A percentile compares a stretch with the other conserved stretches of the same genome.
Conservation (phyloP, 2,797 vertebrate genomes). For the Poecilia velifera region DNA sequence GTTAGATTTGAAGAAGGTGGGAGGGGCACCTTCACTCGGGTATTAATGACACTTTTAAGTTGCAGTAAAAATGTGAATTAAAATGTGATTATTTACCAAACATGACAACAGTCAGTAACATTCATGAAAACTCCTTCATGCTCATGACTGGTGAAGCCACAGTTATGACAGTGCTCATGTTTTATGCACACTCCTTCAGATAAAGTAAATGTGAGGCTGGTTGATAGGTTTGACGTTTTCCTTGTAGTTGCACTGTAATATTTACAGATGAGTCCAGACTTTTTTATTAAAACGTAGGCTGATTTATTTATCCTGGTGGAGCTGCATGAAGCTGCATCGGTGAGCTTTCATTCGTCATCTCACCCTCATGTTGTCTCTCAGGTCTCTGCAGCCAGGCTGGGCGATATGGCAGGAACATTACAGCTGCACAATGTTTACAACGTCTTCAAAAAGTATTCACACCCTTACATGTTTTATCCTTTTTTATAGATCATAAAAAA, state of each 20-base stretch:
- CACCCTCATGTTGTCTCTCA: constrained; percentile 2
- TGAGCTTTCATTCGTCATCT: constrained; percentile 14
- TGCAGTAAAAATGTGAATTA: too few species aligned
- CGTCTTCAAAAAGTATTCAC: not conserved
- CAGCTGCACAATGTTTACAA: not conserved
- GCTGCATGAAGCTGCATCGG: constrained; percentile 14
- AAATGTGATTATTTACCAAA: too few species aligned
- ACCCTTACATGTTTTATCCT: not conserved
- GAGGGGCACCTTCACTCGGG: too few species aligned
- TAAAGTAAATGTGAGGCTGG: not conserved
- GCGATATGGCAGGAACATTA: constrained; percentile 1
- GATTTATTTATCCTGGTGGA: not conserved
- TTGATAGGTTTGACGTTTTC: not conserved
- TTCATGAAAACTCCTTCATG: too few species aligned
- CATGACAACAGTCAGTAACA: too few species aligned
- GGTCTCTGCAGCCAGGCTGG: constrained; percentile 13
- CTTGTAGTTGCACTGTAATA: not conserved
- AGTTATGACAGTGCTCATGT: too few species aligned
- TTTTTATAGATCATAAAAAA: not conserved
- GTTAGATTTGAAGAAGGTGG: too few species aligned
- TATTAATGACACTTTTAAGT: too few species aligned
- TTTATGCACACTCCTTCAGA: too few species aligned
- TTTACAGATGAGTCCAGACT: constrained; percentile 1
- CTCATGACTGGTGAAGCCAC: too few species aligned
- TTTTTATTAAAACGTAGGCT: not conserved